Base-by-base conservation (phyloP, 2,888 invertebrate genomes). In the Nematopogon swammerdamellus region DNA sequence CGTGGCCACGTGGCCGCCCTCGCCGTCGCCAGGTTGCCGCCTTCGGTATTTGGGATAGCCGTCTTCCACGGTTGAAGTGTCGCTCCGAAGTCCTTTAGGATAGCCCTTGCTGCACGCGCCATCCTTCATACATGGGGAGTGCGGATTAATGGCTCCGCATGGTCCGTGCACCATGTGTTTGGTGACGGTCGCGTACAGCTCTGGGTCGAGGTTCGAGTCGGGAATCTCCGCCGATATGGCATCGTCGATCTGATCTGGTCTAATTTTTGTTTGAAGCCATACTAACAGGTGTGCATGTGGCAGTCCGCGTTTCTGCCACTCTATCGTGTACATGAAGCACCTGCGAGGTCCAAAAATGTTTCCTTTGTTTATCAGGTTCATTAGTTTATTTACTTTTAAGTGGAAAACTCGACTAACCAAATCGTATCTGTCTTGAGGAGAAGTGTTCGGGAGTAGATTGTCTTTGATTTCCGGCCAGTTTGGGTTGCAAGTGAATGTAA, bases 81-180 rank as follows among this genome's bases (percentile, higher is more conserved):
- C 49, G 50, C 61, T 61, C 2, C 51, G 17, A 19, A 57, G 29
- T 17, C 45, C 47, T 17, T 49, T 16, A 8, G 65, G 68, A 50
- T 58, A 70, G 1, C 51, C 48, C 51, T 68, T 69, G 1, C 55
- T 51, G 53, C 67, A 70, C 18, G 30, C 47, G 16, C 36, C 48
- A n/a, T 50, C 16, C 17, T 30, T 29, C 50, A 52, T 52, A 36
- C 52, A 52, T 2, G 50, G 50, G 11, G 46, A 25, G 20, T 42
- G 47, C 43, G 49, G 48, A 52, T 53, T 51, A 3, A 46, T 19
- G 29, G 42, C 11, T 18, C 53, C 53, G 36, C 53, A 53, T 36
- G 53, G 51, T 5, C 49, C 51, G 20, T 51, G 18, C 6, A 51
- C 50, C 52, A 50, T 52, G 46, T 46, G 43, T 42, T 19, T 50